Evolutionary conservation across 2,888 invertebrate genomes (phyloP).

Genomic region (Nymphalis c-album): DNA sequence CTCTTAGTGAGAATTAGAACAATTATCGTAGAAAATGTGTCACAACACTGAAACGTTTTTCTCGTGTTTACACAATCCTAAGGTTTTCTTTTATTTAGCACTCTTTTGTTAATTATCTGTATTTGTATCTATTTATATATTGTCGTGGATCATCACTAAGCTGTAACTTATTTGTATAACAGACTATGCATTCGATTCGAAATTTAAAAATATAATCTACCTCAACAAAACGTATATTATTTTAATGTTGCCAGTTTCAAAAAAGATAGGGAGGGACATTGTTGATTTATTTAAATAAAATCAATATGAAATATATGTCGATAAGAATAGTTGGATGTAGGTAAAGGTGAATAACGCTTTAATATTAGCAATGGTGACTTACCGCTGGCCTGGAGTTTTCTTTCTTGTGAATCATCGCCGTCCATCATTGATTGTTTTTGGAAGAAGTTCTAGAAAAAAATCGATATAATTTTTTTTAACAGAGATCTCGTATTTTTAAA

Average conservation of each 20-base stretch:
- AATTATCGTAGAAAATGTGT: conserved; percentile 32
- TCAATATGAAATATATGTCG: too few species aligned
- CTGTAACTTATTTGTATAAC: too few species aligned
- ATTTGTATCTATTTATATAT: conserved; percentile 14
- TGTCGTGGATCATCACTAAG: neutral
- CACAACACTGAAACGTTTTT: conserved; percentile 14
- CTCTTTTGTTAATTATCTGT: neutral
- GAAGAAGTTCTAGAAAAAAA: conserved; percentile 66
- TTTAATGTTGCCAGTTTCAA: too few species aligned
- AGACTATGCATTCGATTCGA: too few species aligned
- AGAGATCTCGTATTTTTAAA: too few species aligned
- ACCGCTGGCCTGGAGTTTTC: conserved; percentile 76
- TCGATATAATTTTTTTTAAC: neutral
- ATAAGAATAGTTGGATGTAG: too few species aligned
- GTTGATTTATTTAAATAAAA: too few species aligned
- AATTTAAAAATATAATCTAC: too few species aligned
- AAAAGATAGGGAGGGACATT: too few species aligned
- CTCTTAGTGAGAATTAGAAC: conserved; percentile 20
- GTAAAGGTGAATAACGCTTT: too few species aligned
- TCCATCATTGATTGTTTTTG: conserved; percentile 75
- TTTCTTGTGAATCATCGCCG: conserved; percentile 74
- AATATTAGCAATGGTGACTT: conserved; percentile 45
- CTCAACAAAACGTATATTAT: too few species aligned
- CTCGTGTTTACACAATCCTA: conserved; percentile 33
- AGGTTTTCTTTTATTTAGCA: conserved; percentile 20